phyloP scores from a whole-genome alignment of 2,888 invertebrate species.

The Euclidia mi region DNA sequence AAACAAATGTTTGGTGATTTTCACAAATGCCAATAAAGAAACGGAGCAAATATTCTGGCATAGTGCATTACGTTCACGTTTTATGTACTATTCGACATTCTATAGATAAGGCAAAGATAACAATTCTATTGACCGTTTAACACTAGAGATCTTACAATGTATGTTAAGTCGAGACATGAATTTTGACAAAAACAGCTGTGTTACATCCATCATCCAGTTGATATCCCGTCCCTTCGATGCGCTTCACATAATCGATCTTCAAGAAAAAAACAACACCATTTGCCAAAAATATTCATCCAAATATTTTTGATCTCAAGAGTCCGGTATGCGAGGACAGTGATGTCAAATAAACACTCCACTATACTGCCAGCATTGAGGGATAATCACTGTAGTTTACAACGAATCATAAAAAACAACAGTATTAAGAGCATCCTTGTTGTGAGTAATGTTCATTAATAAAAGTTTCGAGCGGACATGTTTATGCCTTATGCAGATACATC shows the following conservation, averaged over 20 bases:
- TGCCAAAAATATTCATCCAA: constrained; percentile 67
- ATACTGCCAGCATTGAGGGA: constrained; percentile 47
- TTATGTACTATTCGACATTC: constrained; percentile 23
- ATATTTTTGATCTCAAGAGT: constrained; percentile 61
- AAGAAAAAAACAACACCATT: constrained; percentile 63
- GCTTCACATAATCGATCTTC: constrained; percentile 55
- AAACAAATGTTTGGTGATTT: constrained; percentile 24
- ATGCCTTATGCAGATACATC: constrained; percentile 46
- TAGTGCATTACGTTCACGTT: constrained; percentile 18
- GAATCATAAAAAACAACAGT: constrained; percentile 29
- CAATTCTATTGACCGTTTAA: constrained; percentile 11
- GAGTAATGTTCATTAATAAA: constrained; percentile 15
- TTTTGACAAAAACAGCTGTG: constrained; percentile 48
- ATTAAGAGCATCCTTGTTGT: constrained; percentile 37
- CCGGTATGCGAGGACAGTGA: constrained; percentile 62
- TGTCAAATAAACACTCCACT: constrained; percentile 59
- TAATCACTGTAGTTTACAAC: constrained; percentile 39
- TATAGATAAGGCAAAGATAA: constrained; percentile 16
- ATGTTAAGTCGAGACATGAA: constrained; percentile 5
- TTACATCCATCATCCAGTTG: constrained; percentile 45
- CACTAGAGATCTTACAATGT: constrained; percentile 9
- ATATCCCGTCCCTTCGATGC: constrained; percentile 61
- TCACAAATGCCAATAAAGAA: constrained; percentile 27
- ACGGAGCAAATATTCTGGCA: constrained; percentile 38
- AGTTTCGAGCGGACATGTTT: constrained; percentile 34